Percentiles rank a stretch among this genome's conserved stretches.
phyloP scores from a whole-genome alignment of 2,888 invertebrate species.

The Nezara viridula region DNA sequence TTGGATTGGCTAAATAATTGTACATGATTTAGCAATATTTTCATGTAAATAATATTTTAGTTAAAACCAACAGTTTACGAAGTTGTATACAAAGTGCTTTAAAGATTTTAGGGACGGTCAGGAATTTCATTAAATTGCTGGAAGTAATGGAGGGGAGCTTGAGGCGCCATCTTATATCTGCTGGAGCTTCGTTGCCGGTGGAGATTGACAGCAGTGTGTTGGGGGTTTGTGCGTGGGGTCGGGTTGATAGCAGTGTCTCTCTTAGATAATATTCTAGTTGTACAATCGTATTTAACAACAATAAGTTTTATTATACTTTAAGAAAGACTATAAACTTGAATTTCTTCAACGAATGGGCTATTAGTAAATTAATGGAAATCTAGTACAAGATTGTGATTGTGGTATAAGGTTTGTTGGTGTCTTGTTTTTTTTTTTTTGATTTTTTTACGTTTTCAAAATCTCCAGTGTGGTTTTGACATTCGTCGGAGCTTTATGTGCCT shows the following conservation, averaged over 20 bases:
- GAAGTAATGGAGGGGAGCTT: constrained; percentile 53
- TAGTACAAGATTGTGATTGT: constrained; percentile 36
- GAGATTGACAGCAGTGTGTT: constrained; percentile 54
- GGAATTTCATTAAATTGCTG: constrained; percentile 25
- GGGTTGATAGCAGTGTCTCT: constrained; percentile 8
- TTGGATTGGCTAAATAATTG: background rate
- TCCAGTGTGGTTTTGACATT: background rate
- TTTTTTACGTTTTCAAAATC: background rate
- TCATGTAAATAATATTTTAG: background rate
- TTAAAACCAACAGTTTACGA: background rate
- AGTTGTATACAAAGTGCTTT: background rate
- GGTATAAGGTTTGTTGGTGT: background rate
- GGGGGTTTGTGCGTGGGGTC: constrained; percentile 53
- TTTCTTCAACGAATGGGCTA: background rate
- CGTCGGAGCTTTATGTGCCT: background rate
- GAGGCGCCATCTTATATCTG: constrained; percentile 54
- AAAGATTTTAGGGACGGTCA: background rate
- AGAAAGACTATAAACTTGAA: background rate
- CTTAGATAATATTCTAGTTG: background rate
- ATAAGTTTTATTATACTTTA: background rate
- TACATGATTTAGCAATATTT: too few relatives aligned
- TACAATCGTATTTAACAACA: background rate
- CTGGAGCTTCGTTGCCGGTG: constrained; percentile 56
- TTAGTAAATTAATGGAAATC: constrained; percentile 9
- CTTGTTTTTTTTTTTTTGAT: background rate